Conservation (phyloP, 1,140 invertebrate species). For the Stenopsyche tienmushanensis region DNA sequence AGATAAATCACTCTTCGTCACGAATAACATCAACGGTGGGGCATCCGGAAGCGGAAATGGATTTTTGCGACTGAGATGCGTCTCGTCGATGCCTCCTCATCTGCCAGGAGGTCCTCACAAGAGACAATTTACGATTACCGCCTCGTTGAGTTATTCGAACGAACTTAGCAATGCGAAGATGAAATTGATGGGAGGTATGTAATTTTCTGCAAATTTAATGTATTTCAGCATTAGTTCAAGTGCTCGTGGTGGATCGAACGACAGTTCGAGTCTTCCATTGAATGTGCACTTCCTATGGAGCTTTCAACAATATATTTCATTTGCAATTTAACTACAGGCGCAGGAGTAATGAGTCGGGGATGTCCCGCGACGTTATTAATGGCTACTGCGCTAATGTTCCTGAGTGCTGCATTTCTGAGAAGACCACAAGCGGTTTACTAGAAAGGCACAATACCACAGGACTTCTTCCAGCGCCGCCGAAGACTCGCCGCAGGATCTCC, state of each 20-base stretch:
- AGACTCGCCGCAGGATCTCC: not conserved
- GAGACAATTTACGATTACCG: slow-evolving; percentile 34
- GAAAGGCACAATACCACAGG: not conserved
- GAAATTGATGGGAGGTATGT: slow-evolving; percentile 33
- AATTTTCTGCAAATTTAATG: too few species aligned
- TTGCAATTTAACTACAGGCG: slow-evolving; percentile 6
- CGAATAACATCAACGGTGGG: not conserved
- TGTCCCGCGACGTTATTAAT: slow-evolving; percentile 21
- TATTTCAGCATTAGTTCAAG: too few species aligned
- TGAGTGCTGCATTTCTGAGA: slow-evolving; percentile 10
- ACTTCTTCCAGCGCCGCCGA: not conserved
- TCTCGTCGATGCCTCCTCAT: slow-evolving; percentile 30
- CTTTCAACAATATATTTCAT: not conserved
- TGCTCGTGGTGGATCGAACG: too few species aligned
- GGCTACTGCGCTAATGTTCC: slow-evolving; percentile 12
- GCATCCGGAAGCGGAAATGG: not conserved
- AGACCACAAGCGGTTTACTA: slow-evolving; percentile 10
- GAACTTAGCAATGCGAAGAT: slow-evolving; percentile 26
- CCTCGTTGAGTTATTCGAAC: slow-evolving; percentile 8
- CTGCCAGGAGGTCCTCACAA: slow-evolving; percentile 32
- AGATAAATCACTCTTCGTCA: slow-evolving; percentile 26
- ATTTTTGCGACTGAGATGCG: slow-evolving; percentile 20
- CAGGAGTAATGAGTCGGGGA: slow-evolving; percentile 5
- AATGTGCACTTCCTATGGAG: not conserved
- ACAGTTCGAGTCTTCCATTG: too few species aligned